Evolutionary conservation across 2,797 vertebrate species (phyloP).

Genomic region (Eidolon dupreanum): DNA sequence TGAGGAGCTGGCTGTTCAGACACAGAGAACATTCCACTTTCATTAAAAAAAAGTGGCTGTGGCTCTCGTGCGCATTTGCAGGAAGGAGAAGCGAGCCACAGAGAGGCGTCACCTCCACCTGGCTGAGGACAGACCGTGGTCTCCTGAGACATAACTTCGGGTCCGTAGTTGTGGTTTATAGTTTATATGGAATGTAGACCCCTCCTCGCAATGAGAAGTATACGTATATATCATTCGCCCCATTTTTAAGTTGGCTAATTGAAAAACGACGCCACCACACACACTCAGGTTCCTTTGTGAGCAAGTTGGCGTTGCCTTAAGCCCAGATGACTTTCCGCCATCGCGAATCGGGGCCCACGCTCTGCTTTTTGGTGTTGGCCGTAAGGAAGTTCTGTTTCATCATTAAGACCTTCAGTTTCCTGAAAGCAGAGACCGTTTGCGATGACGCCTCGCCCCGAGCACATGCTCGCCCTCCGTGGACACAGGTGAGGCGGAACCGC

Average conservation of each 20-base stretch:
- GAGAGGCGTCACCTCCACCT: rapidly evolving
- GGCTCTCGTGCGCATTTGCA: rapidly evolving
- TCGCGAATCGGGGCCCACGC: neutral
- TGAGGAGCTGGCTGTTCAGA: neutral
- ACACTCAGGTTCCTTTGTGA: neutral
- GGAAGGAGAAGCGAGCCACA: rapidly evolving
- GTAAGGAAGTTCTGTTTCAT: neutral
- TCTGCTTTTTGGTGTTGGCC: neutral
- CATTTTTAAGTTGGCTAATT: neutral
- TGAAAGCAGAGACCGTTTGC: rapidly evolving
- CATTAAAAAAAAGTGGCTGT: rapidly evolving
- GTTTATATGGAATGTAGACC: neutral
- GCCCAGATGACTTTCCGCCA: neutral
- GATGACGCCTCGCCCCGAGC: rapidly evolving
- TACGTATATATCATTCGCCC: rapidly evolving
- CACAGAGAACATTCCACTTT: neutral
- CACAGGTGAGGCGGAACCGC: rapidly evolving
- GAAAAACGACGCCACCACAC: neutral
- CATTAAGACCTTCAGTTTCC: neutral
- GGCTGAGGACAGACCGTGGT: rapidly evolving
- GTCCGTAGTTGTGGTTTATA: neutral
- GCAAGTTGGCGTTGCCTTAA: neutral
- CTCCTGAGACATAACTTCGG: neutral
- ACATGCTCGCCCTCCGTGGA: rapidly evolving
- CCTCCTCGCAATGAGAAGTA: neutral